These are phyloP conservation scores for Diplazon laetatorius DNA, from an alignment of 2,888 invertebrate genomes.

Conservation along the genomic window DNA sequence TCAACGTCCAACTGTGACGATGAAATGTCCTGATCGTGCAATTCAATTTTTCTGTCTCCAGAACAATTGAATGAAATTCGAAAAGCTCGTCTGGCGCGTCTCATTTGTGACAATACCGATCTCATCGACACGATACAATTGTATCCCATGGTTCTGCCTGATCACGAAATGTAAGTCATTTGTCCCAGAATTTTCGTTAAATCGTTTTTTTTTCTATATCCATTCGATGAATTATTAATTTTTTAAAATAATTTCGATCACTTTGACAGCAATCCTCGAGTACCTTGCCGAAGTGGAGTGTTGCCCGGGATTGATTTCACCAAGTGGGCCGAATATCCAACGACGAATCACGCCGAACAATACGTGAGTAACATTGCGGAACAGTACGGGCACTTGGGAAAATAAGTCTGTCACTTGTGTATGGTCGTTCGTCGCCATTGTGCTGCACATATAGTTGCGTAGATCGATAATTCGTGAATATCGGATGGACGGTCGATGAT, in stretches of 20 bases:
- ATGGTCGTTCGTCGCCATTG: constrained; percentile 39
- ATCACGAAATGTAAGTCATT: constrained; percentile 93
- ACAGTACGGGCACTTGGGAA: constrained; percentile 82
- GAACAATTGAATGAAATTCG: constrained; percentile 93
- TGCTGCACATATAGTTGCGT: constrained; percentile 12
- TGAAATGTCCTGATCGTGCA: no score
- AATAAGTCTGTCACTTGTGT: constrained; percentile 71
- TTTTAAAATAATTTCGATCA: background rate
- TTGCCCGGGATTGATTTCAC: constrained; percentile 93
- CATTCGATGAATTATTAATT: constrained; percentile 22
- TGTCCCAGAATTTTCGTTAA: background rate
- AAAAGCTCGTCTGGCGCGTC: constrained; percentile 90
- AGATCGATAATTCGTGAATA: constrained; percentile 22
- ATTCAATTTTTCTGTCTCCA: constrained; percentile 75
- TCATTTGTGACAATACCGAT: constrained; percentile 96
- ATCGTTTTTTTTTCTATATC: constrained; percentile 11
- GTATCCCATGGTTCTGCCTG: constrained; percentile 95
- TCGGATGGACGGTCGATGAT: constrained; percentile 20
- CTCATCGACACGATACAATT: constrained; percentile 95
- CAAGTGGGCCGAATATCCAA: constrained; percentile 92
- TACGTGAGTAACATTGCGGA: constrained; percentile 87
- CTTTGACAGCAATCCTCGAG: constrained; percentile 91
- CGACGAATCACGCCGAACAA: constrained; percentile 84
- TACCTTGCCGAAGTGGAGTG: constrained; percentile 94
- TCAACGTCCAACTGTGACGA: no score